Percentiles rank a stretch among this genome's conserved stretches.
phyloP scores from a whole-genome alignment of 2,888 invertebrate species.

The Ochropleura leucogaster region DNA sequence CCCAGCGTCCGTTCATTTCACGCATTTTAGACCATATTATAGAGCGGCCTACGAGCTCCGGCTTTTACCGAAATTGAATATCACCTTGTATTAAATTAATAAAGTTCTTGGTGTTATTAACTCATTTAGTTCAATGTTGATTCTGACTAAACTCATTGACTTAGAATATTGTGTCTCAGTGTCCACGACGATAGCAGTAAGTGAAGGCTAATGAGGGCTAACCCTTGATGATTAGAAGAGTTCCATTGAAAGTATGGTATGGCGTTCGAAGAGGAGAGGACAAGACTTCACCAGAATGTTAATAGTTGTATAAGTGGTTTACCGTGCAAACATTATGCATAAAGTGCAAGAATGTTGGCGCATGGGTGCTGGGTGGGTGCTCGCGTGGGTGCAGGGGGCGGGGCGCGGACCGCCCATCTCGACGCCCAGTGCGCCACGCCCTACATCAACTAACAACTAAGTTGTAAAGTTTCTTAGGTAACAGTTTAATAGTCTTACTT shows the following conservation, averaged over 20 bases:
- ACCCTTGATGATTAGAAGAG: neutral
- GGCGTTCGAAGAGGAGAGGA: neutral
- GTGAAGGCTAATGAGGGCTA: neutral
- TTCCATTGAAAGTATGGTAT: neutral
- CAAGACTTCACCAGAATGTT: neutral
- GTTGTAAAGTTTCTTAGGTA: conserved; percentile 9
- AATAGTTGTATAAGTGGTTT: neutral
- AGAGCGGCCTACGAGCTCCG: conserved; percentile 34
- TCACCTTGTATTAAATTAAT: neutral
- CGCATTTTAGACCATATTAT: conserved; percentile 79
- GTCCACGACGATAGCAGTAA: neutral
- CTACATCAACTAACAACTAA: conserved; percentile 55
- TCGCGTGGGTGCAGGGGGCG: conserved; percentile 83
- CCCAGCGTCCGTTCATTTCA: conserved; percentile 82
- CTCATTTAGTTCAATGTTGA: neutral
- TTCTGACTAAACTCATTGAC: neutral
- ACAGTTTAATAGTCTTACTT: neutral
- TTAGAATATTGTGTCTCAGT: neutral
- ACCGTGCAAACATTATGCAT: conserved; percentile 5
- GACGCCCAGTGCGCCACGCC: conserved; percentile 79
- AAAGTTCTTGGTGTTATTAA: neutral
- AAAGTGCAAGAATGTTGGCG: conserved; percentile 22
- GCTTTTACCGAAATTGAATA: conserved; percentile 51
- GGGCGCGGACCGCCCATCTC: conserved; percentile 76
- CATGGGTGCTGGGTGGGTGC: conserved; percentile 81